Percentiles rank a stretch among this genome's conserved stretches.
Conservation (phyloP, 37 sponge, comb jelly and placozoan genomes). For the Ianthella basta region DNA sequence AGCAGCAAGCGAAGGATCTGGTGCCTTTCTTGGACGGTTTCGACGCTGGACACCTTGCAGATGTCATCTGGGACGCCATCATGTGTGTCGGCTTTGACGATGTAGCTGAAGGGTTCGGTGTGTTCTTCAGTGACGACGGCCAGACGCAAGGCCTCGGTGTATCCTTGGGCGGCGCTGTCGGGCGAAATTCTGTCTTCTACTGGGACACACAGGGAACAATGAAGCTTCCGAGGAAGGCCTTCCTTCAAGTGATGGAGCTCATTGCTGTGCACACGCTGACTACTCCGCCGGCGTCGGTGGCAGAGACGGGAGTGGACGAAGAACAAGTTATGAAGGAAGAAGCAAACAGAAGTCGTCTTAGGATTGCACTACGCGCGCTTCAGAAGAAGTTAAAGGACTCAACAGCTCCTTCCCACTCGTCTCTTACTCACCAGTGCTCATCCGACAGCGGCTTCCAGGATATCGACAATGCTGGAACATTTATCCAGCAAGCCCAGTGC, state of each 20-base stretch:
- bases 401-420: neutral
- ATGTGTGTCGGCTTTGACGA: neutral
- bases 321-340: neutral
- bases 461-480: neutral
- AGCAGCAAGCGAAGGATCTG: neutral
- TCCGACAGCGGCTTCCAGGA: neutral
- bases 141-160: neutral
- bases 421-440: neutral
- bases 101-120: neutral
- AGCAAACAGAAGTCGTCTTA: neutral
- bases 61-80: conserved; percentile 16
- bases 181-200: neutral
- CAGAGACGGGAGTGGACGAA: neutral
- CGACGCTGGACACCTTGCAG: neutral
- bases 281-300: too few relatives aligned
- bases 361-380: neutral
- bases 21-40: neutral
- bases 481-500: conserved; percentile 8
- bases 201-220: conserved; percentile 15
- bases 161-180: too few relatives aligned
- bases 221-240: conserved; percentile 11
- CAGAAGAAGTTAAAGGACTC: conserved; percentile 18
- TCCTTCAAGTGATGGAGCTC: conserved; percentile 10
- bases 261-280: neutral
- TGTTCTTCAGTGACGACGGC: neutral